A percentile compares a stretch with the other conserved stretches of the same genome.
These are phyloP conservation scores for Vireo altiloquus DNA, from an alignment of 2,113 vertebrate species.

Conservation along the genomic window DNA sequence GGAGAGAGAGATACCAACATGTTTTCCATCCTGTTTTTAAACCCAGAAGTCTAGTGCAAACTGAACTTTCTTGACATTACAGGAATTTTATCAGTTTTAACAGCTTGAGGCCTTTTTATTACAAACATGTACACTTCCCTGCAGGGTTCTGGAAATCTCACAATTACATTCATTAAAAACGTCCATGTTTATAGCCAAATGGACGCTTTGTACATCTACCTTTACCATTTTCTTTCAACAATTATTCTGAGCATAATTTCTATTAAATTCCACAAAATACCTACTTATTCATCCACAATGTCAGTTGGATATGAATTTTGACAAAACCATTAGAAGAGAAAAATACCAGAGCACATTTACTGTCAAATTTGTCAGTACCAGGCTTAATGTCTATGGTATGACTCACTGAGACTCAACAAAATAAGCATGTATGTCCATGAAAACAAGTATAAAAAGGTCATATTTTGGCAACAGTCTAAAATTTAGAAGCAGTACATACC, in stretches of 20 bases:
- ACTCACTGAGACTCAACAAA: neutral
- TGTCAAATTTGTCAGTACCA: neutral
- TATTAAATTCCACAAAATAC: slow-evolving; percentile 36
- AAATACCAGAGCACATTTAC: slow-evolving; percentile 8
- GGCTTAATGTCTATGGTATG: neutral
- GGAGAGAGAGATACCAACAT: slow-evolving; percentile 31
- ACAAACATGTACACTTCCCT: slow-evolving; percentile 59
- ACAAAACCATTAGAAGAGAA: slow-evolving; percentile 1
- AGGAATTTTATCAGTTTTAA: slow-evolving; percentile 72
- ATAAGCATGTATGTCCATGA: neutral
- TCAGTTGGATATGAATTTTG: slow-evolving; percentile 13
- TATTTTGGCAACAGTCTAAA: neutral
- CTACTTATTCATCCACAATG: slow-evolving; percentile 46
- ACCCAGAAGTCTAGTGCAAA: slow-evolving; percentile 51
- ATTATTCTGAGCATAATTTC: slow-evolving; percentile 39
- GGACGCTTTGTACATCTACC: slow-evolving; percentile 20
- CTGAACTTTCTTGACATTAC: slow-evolving; percentile 67
- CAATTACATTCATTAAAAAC: slow-evolving; percentile 66
- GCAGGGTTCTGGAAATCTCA: slow-evolving; percentile 61
- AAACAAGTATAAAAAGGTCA: slow-evolving; percentile 9
- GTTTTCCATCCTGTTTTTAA: slow-evolving; percentile 65
- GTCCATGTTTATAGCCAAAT: slow-evolving; percentile 40
- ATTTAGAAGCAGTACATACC: neutral
- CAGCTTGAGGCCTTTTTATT: slow-evolving; percentile 71
- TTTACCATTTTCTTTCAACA: slow-evolving; percentile 41